Conservation (phyloP, 2,113 vertebrate genomes). For the Pedionomus torquatus region DNA sequence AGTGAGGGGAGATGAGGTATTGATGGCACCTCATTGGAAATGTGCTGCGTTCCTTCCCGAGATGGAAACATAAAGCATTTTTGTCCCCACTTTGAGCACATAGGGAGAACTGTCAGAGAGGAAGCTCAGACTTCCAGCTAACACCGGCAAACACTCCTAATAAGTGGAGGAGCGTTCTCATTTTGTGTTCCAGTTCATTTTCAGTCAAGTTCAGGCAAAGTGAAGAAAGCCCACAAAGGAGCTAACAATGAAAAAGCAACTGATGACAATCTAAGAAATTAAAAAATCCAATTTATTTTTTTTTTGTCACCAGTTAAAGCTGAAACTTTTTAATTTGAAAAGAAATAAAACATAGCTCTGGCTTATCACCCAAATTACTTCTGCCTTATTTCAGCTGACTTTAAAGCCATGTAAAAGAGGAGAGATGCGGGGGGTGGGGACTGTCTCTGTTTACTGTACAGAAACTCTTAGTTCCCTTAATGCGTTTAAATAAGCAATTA, state of each 20-base stretch:
- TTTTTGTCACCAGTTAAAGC: neutral
- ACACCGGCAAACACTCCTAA: neutral
- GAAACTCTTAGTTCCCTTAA: conserved; percentile 21
- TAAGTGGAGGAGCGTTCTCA: neutral
- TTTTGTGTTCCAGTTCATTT: conserved; percentile 2
- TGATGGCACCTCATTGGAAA: neutral
- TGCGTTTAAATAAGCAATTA: conserved; percentile 52
- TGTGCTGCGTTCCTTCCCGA: neutral
- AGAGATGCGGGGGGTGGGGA: neutral
- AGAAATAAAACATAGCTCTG: neutral
- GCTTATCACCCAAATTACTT: conserved; percentile 52
- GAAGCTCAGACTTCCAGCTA: neutral
- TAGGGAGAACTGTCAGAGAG: neutral
- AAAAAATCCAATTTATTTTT: conserved; percentile 1
- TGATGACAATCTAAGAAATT: conserved; percentile 37
- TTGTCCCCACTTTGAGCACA: neutral
- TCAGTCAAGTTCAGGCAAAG: neutral
- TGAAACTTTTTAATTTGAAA: conserved; percentile 39
- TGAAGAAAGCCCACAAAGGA: neutral
- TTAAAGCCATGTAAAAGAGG: neutral
- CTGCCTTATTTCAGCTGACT: conserved; percentile 26
- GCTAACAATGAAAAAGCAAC: neutral
- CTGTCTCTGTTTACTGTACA: conserved; percentile 1
- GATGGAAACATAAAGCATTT: neutral
- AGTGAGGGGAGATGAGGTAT: neutral